A percentile compares a stretch with the other conserved stretches of the same genome.
phyloP scores from a whole-genome alignment of 2,888 invertebrate genomes.

The Chironomus tentans region DNA sequence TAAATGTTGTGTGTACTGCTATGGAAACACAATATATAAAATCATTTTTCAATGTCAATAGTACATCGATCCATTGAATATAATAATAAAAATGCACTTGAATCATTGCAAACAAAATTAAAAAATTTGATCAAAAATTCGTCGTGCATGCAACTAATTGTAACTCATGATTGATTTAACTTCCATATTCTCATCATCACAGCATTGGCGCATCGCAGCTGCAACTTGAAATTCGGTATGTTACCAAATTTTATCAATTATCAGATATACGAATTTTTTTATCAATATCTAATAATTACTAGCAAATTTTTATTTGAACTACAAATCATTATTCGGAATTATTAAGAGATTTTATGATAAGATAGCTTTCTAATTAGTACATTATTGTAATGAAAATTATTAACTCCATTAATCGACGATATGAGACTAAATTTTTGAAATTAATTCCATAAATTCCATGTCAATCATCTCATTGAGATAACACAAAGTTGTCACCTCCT shows the following conservation, averaged over 20 bases:
- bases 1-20: background rate
- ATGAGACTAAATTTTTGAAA: no score
- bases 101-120: background rate
- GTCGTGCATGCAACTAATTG: background rate
- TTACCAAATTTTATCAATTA: background rate
- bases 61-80: slow-evolving; percentile 9
- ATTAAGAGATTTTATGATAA: no score
- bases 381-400: no score
- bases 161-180: background rate
- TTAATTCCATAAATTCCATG: no score
- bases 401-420: no score
- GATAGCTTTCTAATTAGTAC: no score
- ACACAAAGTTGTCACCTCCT: no score
- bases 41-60: slow-evolving; percentile 18
- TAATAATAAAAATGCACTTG: background rate
- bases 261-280: no score
- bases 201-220: slow-evolving; percentile 19
- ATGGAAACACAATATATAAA: slow-evolving; percentile 8
- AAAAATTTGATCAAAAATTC: background rate
- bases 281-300: no score
- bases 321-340: no score
- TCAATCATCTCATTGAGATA: no score
- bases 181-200: background rate
- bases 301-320: no score
- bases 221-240: slow-evolving; percentile 15